Conservation (phyloP, 2,888 invertebrate species). For the Limnephilus auricula region DNA sequence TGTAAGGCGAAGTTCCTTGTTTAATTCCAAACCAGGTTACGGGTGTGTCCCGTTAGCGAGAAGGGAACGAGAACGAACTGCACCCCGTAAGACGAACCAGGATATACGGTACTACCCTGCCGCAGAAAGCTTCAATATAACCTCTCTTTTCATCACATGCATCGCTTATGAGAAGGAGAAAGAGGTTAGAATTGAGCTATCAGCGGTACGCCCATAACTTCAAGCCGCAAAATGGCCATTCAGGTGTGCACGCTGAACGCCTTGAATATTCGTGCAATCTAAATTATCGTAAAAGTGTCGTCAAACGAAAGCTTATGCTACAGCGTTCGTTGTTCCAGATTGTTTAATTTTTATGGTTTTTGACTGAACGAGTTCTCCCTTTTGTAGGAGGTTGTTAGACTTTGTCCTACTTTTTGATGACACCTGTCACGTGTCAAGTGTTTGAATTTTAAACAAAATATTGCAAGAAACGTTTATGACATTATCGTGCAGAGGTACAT, state of each 20-base stretch:
- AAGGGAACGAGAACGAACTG: slow-evolving; percentile 5
- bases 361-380: not conserved
- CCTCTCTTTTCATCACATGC: not conserved
- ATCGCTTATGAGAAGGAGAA: not conserved
- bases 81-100: slow-evolving; percentile 29
- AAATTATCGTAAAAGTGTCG: slow-evolving; percentile 40
- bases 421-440: not conserved
- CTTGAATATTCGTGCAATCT: slow-evolving; percentile 36
- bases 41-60: slow-evolving; percentile 53
- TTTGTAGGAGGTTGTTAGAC: not conserved
- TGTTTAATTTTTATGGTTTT: not conserved
- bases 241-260: slow-evolving; percentile 31
- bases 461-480: not conserved
- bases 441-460: not conserved
- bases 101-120: not conserved
- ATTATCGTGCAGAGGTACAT: too few species aligned
- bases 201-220: not conserved
- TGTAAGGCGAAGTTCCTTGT: slow-evolving; percentile 53
- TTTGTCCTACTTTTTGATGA: not conserved
- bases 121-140: not conserved
- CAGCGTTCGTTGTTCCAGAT: not conserved
- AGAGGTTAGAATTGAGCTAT: not conserved
- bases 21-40: slow-evolving; percentile 67
- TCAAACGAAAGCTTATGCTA: slow-evolving; percentile 6
- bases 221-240: slow-evolving; percentile 25